Percentiles rank a stretch among this genome's conserved stretches.
These are phyloP conservation scores for Chlamydotis undulata DNA, from an alignment of 2,113 vertebrate genomes.

Conservation along the genomic window DNA sequence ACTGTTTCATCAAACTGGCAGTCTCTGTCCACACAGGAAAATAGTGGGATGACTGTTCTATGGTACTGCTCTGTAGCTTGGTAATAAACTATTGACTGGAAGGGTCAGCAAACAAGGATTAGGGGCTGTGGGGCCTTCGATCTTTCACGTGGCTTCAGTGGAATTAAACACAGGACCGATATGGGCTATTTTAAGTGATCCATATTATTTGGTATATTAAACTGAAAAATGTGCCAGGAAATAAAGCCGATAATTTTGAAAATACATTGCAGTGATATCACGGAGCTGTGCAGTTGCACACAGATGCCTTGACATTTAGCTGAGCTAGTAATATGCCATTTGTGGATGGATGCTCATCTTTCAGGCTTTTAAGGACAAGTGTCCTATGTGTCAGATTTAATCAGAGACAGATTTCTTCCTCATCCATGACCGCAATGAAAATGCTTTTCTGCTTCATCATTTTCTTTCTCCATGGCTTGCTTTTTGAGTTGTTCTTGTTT, in stretches of 20 bases:
- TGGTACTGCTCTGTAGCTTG: neutral
- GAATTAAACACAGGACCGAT: neutral
- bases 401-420: constrained; percentile 3
- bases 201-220: constrained; percentile 18
- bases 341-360: neutral
- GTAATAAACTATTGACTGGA: neutral
- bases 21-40: neutral
- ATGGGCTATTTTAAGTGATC: constrained; percentile 1
- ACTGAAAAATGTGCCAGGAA: constrained; percentile 32
- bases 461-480: constrained; percentile 15
- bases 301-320: constrained; percentile 57
- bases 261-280: neutral
- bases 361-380: neutral
- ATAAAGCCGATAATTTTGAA: constrained; percentile 39
- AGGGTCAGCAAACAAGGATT: neutral
- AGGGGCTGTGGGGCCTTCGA: neutral
- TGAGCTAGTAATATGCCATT: constrained; percentile 27
- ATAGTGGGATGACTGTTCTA: neutral
- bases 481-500: constrained; percentile 34
- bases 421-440: neutral
- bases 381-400: constrained; percentile 8
- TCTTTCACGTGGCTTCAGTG: neutral
- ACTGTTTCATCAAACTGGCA: neutral
- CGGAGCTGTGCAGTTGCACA: constrained; percentile 11
- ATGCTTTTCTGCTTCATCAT: neutral